Percentiles rank a stretch among this genome's conserved stretches.
These are phyloP conservation scores for Brachypodius melanocephalos DNA, from an alignment of 2,113 vertebrate species.

Conservation along the genomic window DNA sequence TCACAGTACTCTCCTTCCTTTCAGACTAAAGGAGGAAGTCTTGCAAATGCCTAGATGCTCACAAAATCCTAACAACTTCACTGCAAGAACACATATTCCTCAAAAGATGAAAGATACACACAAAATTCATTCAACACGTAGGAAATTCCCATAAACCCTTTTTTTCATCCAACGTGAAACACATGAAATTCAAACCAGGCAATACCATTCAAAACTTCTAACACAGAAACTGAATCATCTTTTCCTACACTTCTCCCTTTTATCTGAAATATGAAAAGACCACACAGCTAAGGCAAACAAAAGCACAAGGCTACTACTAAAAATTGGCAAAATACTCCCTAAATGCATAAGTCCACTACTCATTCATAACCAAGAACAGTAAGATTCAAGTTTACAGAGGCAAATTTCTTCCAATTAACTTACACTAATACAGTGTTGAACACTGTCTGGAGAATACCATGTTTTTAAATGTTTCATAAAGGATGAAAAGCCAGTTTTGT, in stretches of 20 bases:
- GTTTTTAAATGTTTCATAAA: not conserved
- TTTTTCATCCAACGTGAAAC: not conserved
- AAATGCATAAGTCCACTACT: not conserved
- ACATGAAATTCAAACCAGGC: not conserved
- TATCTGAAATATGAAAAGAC: not conserved
- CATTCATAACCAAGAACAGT: not conserved
- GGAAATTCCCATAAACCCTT: not conserved
- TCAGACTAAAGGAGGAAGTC: not conserved
- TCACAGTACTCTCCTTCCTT: not conserved
- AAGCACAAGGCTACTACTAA: not conserved
- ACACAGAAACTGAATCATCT: not conserved
- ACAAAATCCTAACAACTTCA: not conserved
- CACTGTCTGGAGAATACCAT: not conserved
- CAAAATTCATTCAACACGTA: not conserved
- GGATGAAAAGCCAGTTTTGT: not conserved
- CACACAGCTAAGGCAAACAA: not conserved
- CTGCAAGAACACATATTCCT: not conserved
- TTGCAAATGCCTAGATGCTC: not conserved
- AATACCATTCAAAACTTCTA: not conserved
- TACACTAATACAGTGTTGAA: not conserved
- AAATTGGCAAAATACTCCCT: not conserved
- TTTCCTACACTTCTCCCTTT: not conserved
- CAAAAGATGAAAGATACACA: not conserved
- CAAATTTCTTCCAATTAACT: not conserved
- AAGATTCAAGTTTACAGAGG: not conserved